Evolutionary conservation across 2,888 invertebrate genomes (phyloP).

Genomic region (Argynnis bischoffii): DNA sequence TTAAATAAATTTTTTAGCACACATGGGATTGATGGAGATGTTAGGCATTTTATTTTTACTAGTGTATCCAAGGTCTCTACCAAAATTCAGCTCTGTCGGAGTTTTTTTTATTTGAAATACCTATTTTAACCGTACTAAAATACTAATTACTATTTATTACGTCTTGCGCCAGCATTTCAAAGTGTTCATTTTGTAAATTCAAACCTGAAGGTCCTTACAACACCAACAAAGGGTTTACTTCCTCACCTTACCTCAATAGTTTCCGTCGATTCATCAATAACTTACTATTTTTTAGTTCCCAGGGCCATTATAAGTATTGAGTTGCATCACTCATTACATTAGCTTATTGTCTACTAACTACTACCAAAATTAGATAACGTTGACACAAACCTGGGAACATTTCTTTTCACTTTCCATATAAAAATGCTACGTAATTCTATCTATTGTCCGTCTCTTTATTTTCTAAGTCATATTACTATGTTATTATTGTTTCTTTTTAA

Average conservation of each 20-base stretch:
- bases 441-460: conserved; percentile 43
- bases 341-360: conserved; percentile 48
- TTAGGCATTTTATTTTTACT: too few species aligned
- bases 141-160: too few species aligned
- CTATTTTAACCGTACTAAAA: too few species aligned
- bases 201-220: background rate
- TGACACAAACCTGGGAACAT: conserved; percentile 68
- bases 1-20: too few species aligned
- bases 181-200: background rate
- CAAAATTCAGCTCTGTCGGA: too few species aligned
- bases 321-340: conserved; percentile 62
- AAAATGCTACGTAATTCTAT: conserved; percentile 53
- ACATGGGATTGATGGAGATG: too few species aligned
- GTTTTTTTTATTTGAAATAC: too few species aligned
- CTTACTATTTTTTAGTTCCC: conserved; percentile 27
- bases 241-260: conserved; percentile 11
- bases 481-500: background rate
- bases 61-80: too few species aligned
- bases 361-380: conserved; percentile 69
- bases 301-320: conserved; percentile 8
- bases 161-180: background rate
- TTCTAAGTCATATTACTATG: conserved; percentile 4
- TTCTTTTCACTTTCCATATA: conserved; percentile 65
- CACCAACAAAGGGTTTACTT: conserved; percentile 14
- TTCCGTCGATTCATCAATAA: conserved; percentile 26